Conservation (phyloP, 2,888 invertebrate species). For the Eutolmus rufibarbis region DNA sequence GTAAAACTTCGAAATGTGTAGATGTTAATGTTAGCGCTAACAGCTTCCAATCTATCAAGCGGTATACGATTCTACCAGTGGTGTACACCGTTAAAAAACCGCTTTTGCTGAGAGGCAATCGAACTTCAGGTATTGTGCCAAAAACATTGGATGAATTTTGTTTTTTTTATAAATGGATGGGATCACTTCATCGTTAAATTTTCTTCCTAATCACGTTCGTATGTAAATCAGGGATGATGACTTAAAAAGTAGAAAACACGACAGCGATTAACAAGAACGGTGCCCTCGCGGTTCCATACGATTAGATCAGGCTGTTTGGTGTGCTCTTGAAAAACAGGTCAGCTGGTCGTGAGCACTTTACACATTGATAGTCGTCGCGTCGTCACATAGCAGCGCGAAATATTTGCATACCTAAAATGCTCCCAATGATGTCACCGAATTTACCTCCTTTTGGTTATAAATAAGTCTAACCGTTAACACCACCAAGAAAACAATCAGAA, state of each 20-base stretch:
- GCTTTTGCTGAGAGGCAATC: not conserved
- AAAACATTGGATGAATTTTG: not conserved
- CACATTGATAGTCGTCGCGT: not conserved
- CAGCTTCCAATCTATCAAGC: not conserved
- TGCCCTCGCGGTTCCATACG: not conserved
- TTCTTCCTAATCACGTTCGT: conserved; percentile 1
- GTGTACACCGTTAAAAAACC: not conserved
- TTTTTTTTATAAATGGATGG: not conserved
- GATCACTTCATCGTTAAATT: not conserved
- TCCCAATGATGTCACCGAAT: not conserved
- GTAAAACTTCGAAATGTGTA: not conserved
- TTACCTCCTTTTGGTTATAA: not conserved
- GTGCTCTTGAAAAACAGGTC: conserved; percentile 1
- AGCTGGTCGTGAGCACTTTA: not conserved
- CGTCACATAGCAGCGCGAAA: not conserved
- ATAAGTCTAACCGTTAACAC: conserved; percentile 4
- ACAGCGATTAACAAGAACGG: not conserved
- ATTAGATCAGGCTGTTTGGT: not conserved
- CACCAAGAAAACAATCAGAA: not conserved
- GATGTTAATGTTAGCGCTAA: not conserved
- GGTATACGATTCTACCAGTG: not conserved
- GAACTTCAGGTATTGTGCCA: not conserved
- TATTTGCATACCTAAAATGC: conserved; percentile 16
- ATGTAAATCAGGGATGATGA: not conserved
- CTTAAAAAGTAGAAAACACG: not conserved